Conservation (phyloP, 2,113 vertebrate genomes). For the Salminus brasiliensis region DNA sequence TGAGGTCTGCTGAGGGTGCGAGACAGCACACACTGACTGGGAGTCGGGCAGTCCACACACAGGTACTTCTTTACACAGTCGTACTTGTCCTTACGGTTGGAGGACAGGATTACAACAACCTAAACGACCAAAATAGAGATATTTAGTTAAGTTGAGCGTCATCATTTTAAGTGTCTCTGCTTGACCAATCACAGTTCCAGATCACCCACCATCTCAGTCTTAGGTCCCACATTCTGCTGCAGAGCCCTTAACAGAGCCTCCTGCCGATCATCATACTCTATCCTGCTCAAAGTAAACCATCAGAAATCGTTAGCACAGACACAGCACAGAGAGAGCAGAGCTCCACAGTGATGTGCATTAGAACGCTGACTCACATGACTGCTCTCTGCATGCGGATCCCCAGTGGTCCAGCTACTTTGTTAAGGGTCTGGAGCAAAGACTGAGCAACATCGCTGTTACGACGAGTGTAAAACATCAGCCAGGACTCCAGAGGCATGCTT, state of each 20-base stretch:
- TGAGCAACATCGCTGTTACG: slow-evolving; percentile 80
- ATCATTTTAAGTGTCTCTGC: too few species aligned
- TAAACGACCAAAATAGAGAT: slow-evolving; percentile 47
- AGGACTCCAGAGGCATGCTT: slow-evolving; percentile 78
- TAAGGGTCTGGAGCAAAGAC: slow-evolving; percentile 80
- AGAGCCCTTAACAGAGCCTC: slow-evolving; percentile 85
- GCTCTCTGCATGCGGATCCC: slow-evolving; percentile 82
- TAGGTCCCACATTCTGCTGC: slow-evolving; percentile 78
- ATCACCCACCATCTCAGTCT: slow-evolving; percentile 88
- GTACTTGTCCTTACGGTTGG: slow-evolving; percentile 89
- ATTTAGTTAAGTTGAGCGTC: too few species aligned
- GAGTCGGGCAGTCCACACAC: slow-evolving; percentile 89
- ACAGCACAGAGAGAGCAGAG: background rate
- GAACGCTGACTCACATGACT: slow-evolving; percentile 76
- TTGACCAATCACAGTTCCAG: too few species aligned
- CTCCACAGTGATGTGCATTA: too few species aligned
- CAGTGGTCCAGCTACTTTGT: slow-evolving; percentile 82
- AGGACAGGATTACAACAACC: slow-evolving; percentile 89
- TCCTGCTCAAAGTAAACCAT: slow-evolving; percentile 69
- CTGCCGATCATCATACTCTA: slow-evolving; percentile 88
- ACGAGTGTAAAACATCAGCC: slow-evolving; percentile 83
- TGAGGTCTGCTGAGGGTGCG: slow-evolving; percentile 86
- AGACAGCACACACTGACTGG: slow-evolving; percentile 91
- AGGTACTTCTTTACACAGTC: slow-evolving; percentile 92
- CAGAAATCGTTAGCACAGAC: background rate